These are phyloP conservation scores for Myotis planiceps DNA, from an alignment of 2,797 vertebrate species.

Conservation along the genomic window DNA sequence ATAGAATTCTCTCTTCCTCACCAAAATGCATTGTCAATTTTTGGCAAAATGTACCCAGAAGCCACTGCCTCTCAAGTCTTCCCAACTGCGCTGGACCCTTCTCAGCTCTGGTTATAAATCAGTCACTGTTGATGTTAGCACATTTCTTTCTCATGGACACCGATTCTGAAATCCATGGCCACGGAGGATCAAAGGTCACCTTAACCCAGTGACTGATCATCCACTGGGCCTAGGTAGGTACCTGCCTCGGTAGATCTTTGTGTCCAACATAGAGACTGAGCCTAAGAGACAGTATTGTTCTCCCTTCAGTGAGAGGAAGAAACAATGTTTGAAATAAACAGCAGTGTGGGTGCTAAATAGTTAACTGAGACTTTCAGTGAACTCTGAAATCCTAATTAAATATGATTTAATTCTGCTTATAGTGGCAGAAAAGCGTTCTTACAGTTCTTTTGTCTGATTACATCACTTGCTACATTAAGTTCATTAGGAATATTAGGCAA, in stretches of 20 bases:
- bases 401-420: constrained; percentile 80
- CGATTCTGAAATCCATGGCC: background rate
- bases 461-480: constrained; percentile 92
- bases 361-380: constrained; percentile 78
- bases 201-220: background rate
- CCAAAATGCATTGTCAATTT: background rate
- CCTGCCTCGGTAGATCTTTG: background rate
- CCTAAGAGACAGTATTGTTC: background rate
- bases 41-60: background rate
- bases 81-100: background rate
- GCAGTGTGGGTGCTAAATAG: constrained; percentile 42
- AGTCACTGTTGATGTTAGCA: rapidly evolving
- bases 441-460: constrained; percentile 90
- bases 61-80: background rate
- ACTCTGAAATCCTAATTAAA: constrained; percentile 81
- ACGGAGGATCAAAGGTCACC: background rate
- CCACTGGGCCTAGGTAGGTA: background rate
- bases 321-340: background rate
- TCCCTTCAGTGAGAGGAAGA: background rate
- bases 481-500: constrained; percentile 91
- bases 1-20: constrained; percentile 19
- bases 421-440: constrained; percentile 84
- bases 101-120: background rate
- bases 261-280: background rate
- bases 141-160: background rate